Evolutionary conservation across 23 tunicate genomes (phyloP), one percentile per base, ranked within the genome.

Genomic region (Diplosoma virens): DNA sequence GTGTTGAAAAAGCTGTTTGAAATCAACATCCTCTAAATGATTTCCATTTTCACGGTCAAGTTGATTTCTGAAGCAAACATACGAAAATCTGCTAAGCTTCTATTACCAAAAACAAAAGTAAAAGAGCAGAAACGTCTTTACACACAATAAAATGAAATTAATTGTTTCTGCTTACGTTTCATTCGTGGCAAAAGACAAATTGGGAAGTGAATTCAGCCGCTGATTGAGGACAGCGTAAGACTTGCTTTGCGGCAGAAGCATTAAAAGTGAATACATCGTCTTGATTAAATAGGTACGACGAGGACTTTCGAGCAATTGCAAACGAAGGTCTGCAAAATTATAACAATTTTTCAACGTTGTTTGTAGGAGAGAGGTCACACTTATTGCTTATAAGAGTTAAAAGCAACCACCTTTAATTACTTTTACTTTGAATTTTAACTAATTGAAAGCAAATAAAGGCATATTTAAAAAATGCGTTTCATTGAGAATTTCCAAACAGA

Each of bases 161-260:
- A 59, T 22, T 59, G 21, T 25, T 59, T 21, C 50, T 56, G 35
- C 35, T 7, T 61, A 61, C 69, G 35, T 61, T 34, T 61, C 18
- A 35, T 61, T 61, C 28, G 81, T 29, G 58, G 55, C 20, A 35
- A 67, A 52, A 67, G 50, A 7, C 26, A 67, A n/a, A 36, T 76
- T 67, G 16, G 97, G 97, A 3, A 92, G 83, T 32, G 87, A 77
- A 37, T 83, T 73, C 32, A 92, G 60, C 23, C 97, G 73, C 54
- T 92, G 79, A 37, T 69, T 73, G 2, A 92, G 41, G 20, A 81
- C 81, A 41, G 85, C 81, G 33, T 80, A 92, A 0, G 97, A 92
- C 14, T 81, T 31, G 33, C 92, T 82, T 37, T 92, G 97, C 0
- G 97, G 97, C 3, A 92, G 84, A n/a, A 92, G 67, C 97, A 92